Percentiles rank a stretch among this genome's conserved stretches.
Evolutionary conservation across 2,888 invertebrate genomes (phyloP).

Genomic region (Sisyra nigra): DNA sequence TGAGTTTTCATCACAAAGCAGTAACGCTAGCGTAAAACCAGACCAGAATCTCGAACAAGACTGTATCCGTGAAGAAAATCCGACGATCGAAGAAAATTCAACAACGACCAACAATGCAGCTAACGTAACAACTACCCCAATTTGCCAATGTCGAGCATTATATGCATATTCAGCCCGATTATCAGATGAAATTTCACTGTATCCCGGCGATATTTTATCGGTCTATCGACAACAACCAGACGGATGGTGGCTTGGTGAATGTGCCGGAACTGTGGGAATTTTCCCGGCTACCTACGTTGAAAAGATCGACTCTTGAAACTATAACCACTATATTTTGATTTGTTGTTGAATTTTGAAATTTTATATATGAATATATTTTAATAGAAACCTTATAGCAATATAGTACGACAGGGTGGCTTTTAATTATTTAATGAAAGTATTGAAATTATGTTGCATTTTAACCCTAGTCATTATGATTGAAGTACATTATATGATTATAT

Average conservation of each 20-base stretch:
- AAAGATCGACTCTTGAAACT: slow-evolving; percentile 34
- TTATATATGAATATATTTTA: no score
- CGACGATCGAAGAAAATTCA: neutral
- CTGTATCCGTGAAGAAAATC: slow-evolving; percentile 14
- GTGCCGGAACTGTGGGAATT: slow-evolving; percentile 71
- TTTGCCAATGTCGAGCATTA: slow-evolving; percentile 68
- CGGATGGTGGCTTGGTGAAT: slow-evolving; percentile 90
- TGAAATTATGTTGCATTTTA: neutral
- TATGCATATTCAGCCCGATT: slow-evolving; percentile 79
- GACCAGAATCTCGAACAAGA: slow-evolving; percentile 21
- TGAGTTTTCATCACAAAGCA: slow-evolving; percentile 67
- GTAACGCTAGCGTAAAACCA: slow-evolving; percentile 25
- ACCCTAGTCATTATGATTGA: no score
- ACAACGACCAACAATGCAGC: slow-evolving; percentile 17
- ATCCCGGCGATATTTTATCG: slow-evolving; percentile 66
- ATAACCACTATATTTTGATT: no score
- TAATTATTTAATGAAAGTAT: neutral
- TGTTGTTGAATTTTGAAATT: no score
- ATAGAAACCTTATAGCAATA: no score
- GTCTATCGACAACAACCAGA: slow-evolving; percentile 83
- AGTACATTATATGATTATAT: no score
- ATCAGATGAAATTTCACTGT: slow-evolving; percentile 62
- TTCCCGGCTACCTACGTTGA: slow-evolving; percentile 92
- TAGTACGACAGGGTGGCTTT: no score
- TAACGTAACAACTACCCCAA: slow-evolving; percentile 29